Evolutionary conservation across 23 tunicate genomes (phyloP).

Genomic region (Halocynthia roretzi): DNA sequence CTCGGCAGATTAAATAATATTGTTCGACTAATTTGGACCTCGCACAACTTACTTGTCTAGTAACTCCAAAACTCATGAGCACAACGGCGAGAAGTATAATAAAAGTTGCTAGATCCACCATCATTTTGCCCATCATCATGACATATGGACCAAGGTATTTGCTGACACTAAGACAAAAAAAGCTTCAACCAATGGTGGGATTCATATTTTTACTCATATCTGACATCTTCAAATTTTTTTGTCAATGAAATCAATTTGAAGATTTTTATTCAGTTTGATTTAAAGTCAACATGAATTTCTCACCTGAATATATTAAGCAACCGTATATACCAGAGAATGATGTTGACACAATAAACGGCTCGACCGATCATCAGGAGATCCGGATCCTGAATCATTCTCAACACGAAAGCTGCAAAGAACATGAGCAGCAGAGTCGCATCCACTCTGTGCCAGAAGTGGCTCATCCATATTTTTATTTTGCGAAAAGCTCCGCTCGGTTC

Average conservation of each 20-base stretch:
- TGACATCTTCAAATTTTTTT: neutral
- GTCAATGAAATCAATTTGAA: neutral
- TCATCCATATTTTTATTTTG: conserved; percentile 63
- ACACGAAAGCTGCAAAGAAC: conserved; percentile 49
- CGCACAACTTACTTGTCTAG: conserved; percentile 52
- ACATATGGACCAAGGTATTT: conserved; percentile 90
- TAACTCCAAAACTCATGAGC: conserved; percentile 78
- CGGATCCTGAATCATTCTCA: conserved; percentile 38
- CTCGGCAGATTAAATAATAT: neutral
- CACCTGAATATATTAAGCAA: conserved; percentile 82
- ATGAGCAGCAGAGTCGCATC: conserved; percentile 35
- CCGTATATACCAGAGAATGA: conserved; percentile 76
- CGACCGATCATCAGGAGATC: conserved; percentile 50
- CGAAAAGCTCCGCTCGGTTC: conserved; percentile 66
- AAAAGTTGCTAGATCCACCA: conserved; percentile 80
- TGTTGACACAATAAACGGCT: conserved; percentile 56
- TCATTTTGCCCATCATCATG: conserved; percentile 93
- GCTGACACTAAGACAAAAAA: conserved; percentile 54
- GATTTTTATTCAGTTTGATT: neutral
- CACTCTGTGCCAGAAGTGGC: conserved; percentile 64
- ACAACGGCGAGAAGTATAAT: conserved; percentile 70
- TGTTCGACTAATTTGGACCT: no score
- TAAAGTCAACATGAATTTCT: neutral
- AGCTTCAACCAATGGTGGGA: neutral
- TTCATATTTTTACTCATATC: neutral